Percentiles rank a stretch among this genome's conserved stretches.
Evolutionary conservation across 1,140 invertebrate species (phyloP).

Genomic region (Forficula auricularia): DNA sequence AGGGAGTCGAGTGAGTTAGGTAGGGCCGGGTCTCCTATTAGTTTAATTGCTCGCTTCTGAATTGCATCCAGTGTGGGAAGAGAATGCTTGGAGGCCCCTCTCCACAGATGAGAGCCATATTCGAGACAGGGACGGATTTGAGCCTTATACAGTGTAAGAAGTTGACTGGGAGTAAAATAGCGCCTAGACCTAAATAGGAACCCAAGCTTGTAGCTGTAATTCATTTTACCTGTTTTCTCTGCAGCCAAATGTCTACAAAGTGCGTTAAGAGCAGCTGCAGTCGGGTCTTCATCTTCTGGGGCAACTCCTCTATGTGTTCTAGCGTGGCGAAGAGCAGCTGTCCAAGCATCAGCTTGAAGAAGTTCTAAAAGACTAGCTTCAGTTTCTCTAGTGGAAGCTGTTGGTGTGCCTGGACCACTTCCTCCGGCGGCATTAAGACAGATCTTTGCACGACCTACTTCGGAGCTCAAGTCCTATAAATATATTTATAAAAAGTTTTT

Average conservation of each 20-base stretch:
- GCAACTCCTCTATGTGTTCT: slow-evolving; percentile 30
- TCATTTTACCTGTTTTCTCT: background rate
- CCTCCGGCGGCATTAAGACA: slow-evolving; percentile 33
- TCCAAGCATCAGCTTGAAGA: slow-evolving; percentile 42
- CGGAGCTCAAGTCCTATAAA: slow-evolving; percentile 35
- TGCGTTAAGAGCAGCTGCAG: background rate
- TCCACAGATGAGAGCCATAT: no score
- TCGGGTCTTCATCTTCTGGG: background rate
- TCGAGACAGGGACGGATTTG: no score
- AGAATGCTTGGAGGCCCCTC: no score
- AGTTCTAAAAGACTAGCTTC: slow-evolving; percentile 39
- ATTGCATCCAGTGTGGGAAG: no score
- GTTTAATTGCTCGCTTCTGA: no score
- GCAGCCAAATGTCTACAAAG: slow-evolving; percentile 3
- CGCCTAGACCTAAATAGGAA: background rate
- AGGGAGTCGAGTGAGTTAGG: no score
- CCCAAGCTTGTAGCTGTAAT: background rate
- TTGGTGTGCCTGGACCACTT: slow-evolving; percentile 36
- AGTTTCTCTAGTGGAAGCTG: slow-evolving; percentile 31
- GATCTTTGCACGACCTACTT: slow-evolving; percentile 32
- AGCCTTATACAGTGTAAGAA: background rate
- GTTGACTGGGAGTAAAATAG: background rate
- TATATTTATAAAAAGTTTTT: slow-evolving; percentile 17
- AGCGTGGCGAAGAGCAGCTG: slow-evolving; percentile 41
- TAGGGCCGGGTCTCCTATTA: no score